Base-by-base conservation (phyloP, 1,140 invertebrate genomes). In the Macrostomum lignano region DNA sequence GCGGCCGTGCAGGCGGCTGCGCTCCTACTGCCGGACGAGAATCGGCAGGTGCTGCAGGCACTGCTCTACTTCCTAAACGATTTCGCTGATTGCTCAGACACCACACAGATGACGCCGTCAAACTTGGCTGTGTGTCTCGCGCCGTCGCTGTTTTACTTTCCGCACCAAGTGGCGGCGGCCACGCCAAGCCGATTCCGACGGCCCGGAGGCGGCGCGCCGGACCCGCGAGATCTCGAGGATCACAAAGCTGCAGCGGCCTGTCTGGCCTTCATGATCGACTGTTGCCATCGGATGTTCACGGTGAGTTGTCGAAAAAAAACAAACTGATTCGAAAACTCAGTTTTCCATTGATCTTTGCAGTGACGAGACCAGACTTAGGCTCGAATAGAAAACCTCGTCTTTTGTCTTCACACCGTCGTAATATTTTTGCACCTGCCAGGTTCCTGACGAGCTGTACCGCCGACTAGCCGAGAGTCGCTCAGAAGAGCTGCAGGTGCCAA, bases 111-210 rank as follows among this genome's bases (percentile, higher is more conserved):
- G 82, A 84, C 72, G 23, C 73, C 77, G 15, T 79, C 73, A 38
- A 93, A 91, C 55, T 56, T 93, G 40, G 77, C 81, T 0, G 73
- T 88, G 6, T 91, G 81, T 53, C 67, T 88, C 40, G 77, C 79
- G 1, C 81, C 81, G 11, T 82, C 77, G 9, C 59, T 93, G 32
- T 77, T 91, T 51, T 71, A 74, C 48, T 43, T 63, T 23, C 46
- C 45, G 14, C 45, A 44, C 9, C 19, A 40, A 11, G n/a, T 35
- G 20, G 33, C 39, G 23, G 46, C 53, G 14, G 47, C 48, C 14
- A 61, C 52, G 37, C 57, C 57, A 4, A 44, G 48, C 20, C 37
- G 51, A 9, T 44, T 46, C 17, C 44, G 51, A 3, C 51, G 54
- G n/a, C n/a, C n/a, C n/a, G 42, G 58, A 17, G 71, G 72, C 7